Base-by-base conservation (phyloP, 2,888 invertebrate species). In the Athetis lepigone region DNA sequence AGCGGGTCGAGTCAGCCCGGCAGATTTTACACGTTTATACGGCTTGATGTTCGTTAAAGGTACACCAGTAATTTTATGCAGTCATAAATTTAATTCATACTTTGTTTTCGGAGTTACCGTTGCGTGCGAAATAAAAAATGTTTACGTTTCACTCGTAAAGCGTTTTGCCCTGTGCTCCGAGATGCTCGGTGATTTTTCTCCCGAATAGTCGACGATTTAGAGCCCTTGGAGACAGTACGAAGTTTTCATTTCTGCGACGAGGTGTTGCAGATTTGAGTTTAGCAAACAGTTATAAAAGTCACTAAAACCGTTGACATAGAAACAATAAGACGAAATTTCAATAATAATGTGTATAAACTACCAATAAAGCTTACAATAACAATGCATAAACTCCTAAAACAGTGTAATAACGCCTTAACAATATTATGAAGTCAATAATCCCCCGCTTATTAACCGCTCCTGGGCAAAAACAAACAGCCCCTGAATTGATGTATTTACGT, bases 11-110 rank as follows among this genome's bases (percentile, higher is more conserved):
- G 81, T 87, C 88, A 85, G 85, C 83, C 79, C 76, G 78, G 85
- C 88, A 89, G 90, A 90, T 89, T 90, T 87, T 85, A 85, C 85
- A 85, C 87, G 86, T 86, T 86, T 89, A 89, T 88, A 85, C 79
- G 84, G 85, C 85, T 89, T 85, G 88, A 85, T 87, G 84, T 86
- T 85, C 87, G 87, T 87, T 88, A 87, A 88, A 88, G 86, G 89
- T 88, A 86, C 83, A 84, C 85, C 85, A 78, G 84, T 89, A 85
- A 90, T 90, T 85, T 89, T 89, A 90, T 89, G 84, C 86, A 87
- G 63, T 86, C 86, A 84, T 90, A 88, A 88, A 89, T 89, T 88
- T 85, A 83, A 87, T 88, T 87, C 85, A 82, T 86, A 85, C 80
- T 83, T 88, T 85, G 84, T 85, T 85, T 82, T 79, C 73, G 70